These are phyloP conservation scores for Cassiopea andromeda DNA, from an alignment of 30 jellyfish, hydroid and myxozoan genomes.

Conservation along the genomic window DNA sequence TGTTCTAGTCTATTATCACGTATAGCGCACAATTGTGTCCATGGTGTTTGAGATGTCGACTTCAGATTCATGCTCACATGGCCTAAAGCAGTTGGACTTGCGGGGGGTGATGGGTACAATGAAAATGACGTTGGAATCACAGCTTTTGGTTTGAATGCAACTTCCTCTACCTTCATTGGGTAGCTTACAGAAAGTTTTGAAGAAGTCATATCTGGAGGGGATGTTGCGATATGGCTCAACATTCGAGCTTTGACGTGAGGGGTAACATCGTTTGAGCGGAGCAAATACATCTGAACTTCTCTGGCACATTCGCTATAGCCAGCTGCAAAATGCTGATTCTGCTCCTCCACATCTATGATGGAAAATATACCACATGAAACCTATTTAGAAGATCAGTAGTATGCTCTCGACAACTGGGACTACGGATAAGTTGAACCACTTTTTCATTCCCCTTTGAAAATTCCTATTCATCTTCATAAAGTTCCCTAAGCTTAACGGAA, in stretches of 20 bases:
- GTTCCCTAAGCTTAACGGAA: too few relatives aligned
- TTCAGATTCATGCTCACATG: background rate
- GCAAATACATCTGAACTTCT: slow-evolving; percentile 73
- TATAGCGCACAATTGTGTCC: background rate
- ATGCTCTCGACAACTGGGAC: background rate
- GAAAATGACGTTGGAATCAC: slow-evolving; percentile 29
- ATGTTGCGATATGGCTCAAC: slow-evolving; percentile 74
- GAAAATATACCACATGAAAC: background rate
- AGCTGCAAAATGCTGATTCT: slow-evolving; percentile 57
- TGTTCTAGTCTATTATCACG: background rate
- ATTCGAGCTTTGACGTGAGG: slow-evolving; percentile 85
- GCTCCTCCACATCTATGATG: slow-evolving; percentile 57
- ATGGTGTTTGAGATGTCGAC: background rate
- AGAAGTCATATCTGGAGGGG: slow-evolving; percentile 48
- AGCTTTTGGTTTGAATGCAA: slow-evolving; percentile 27
- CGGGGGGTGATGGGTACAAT: slow-evolving; percentile 84
- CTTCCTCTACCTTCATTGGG: slow-evolving; percentile 8
- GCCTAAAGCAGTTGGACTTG: slow-evolving; percentile 64
- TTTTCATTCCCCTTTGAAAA: too few relatives aligned
- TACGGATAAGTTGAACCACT: too few relatives aligned
- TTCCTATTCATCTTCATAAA: too few relatives aligned
- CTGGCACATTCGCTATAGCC: slow-evolving; percentile 90
- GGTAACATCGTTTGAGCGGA: slow-evolving; percentile 70
- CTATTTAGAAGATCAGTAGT: background rate
- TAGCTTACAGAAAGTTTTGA: background rate